Evolutionary conservation across 2,113 vertebrate species (phyloP), one percentile per base, ranked within the genome.

Genomic region (Poicephalus gulielmi): DNA sequence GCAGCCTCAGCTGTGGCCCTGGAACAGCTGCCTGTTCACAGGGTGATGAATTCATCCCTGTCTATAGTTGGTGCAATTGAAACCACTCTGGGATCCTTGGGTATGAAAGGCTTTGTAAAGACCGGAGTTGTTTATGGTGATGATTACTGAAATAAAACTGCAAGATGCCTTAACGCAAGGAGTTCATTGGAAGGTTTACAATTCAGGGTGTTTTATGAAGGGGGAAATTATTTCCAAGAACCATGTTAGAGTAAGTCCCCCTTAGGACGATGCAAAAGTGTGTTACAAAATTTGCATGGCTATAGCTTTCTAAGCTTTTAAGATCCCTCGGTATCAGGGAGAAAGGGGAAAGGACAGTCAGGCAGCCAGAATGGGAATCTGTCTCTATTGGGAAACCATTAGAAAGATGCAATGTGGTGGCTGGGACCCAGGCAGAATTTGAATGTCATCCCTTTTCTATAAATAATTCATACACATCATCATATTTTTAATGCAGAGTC

Each of bases 331-430:
- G 6, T 88, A 90, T 92, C 53, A 82, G 14, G 88, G 87, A 68
- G 46, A 94, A 91, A 94, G 84, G 78, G 88, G 73, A 96, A 90
- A 70, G 60, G 76, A 93, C 63, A 77, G 16, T 63, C 59, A 83
- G 68, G 43, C 94, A 80, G 95, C 62, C 92, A 96, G 85, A 88
- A 55, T 12, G 79, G 67, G 93, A 94, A 91, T 95, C 52, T 90
- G 27, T 80, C 74, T 92, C 53, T 94, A 8, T 86, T 96, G 68
- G 83, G 92, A 95, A 96, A 90, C 79, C 17, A 23, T 46, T 63
- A 86, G 60, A 93, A 88, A 92, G 93, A 88, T 70, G 83, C 55
- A 86, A 78, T 88, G 78, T 47, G 37, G 78, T 94, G 95, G 87
- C 94, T 92, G 78, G 31, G 75, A 87, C 82, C 79, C 82, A 97